Percentiles rank a stretch among this genome's conserved stretches.
Evolutionary conservation across 1,140 invertebrate genomes (phyloP).

Genomic region (Zaprionus africanus): DNA sequence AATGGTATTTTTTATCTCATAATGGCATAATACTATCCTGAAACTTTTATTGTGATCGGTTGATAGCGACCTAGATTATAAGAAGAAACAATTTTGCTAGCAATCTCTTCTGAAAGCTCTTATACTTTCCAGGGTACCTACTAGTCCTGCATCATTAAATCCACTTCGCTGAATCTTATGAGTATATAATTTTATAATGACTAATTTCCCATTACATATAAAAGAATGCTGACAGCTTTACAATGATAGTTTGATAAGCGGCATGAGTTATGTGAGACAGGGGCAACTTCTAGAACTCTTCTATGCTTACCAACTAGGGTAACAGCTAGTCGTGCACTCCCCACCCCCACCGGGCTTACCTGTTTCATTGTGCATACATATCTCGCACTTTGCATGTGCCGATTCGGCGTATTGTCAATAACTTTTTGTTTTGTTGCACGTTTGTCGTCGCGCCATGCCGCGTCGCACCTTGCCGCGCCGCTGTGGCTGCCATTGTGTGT

Average conservation of each 20-base stretch:
- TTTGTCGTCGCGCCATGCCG: conserved; percentile 7
- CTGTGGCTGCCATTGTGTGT: conserved; percentile 38
- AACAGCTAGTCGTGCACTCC: conserved; percentile 1
- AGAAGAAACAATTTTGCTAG: not conserved
- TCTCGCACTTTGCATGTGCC: conserved; percentile 67
- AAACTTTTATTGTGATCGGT: no score
- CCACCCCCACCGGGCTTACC: conserved; percentile 27
- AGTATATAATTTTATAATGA: not conserved
- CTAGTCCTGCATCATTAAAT: no score
- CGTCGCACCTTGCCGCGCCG: not conserved
- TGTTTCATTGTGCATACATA: conserved; percentile 53
- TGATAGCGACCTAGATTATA: no score
- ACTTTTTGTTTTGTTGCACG: conserved; percentile 41
- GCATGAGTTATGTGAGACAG: not conserved
- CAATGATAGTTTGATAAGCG: not conserved
- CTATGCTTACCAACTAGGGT: not conserved
- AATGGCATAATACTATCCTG: no score
- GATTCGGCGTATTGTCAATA: conserved; percentile 69
- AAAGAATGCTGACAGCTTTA: not conserved
- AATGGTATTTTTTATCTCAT: no score
- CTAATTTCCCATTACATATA: not conserved
- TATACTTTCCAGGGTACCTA: not conserved
- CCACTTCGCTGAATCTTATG: no score
- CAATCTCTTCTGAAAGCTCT: not conserved
- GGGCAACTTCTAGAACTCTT: not conserved